Conservation (phyloP, 2,797 vertebrate genomes). For the Sorex maritimensis region DNA sequence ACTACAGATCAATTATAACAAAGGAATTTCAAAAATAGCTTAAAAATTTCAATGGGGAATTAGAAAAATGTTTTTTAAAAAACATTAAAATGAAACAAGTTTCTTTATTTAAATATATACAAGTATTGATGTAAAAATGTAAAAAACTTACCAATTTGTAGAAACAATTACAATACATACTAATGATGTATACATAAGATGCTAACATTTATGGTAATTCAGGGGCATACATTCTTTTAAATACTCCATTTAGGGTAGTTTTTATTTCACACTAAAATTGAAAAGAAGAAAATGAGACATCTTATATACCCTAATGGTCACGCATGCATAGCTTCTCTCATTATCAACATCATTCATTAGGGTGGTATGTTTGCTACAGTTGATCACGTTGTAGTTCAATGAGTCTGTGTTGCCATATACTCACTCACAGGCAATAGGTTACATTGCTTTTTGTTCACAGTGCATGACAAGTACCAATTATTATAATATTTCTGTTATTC, state of each 20-base stretch:
- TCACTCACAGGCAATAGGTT: not conserved
- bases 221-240: not conserved
- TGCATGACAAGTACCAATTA: not conserved
- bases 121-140: not conserved
- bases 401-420: not conserved
- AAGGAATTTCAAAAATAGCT: slow-evolving; percentile 16
- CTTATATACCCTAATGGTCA: not conserved
- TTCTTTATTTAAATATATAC: not conserved
- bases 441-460: not conserved
- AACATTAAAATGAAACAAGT: slow-evolving; percentile 1
- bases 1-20: not conserved
- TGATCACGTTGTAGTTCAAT: not conserved
- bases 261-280: not conserved
- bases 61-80: not conserved
- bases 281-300: not conserved
- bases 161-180: not conserved
- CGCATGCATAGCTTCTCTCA: not conserved
- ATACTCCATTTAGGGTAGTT: not conserved
- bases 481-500: not conserved
- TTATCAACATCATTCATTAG: not conserved
- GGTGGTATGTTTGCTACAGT: not conserved
- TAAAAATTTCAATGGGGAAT: not conserved
- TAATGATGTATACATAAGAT: not conserved
- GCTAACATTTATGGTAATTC: no score
- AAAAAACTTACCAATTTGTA: not conserved